Base-by-base conservation (phyloP, 2,797 vertebrate genomes). In the Myripristis murdjan region DNA sequence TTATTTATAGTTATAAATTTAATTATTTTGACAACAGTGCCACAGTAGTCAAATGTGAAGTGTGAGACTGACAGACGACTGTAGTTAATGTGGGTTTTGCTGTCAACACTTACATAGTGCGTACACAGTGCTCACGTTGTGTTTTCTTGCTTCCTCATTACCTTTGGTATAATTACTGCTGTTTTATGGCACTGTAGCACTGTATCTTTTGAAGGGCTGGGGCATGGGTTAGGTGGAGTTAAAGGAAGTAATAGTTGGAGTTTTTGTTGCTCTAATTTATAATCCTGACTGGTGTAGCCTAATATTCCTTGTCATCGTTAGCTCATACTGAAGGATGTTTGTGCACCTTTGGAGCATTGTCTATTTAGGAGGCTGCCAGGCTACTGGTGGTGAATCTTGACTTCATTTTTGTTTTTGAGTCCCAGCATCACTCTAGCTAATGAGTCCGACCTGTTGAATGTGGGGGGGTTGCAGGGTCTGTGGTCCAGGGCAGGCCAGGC, bases 381-480 rank as follows among this genome's bases (percentile, higher is more conserved):
- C 48, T 15, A 7, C 28, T 15, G 24, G 49, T 52, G 10, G 11
- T 24, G 49, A 46, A 46, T 20, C 43, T 46, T n/a, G 43, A 20
- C 43, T 46, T 46, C 43, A 46, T 6, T 8, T 6, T 24, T 26
- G 15, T 58, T 16, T 24, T 23, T 16, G 23, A 47, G 39, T 10
- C 9, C 16, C 22, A n/a, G 22, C 23, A n/a, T 46, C 26, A 39
- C 24, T 41, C 16, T 35, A 5, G 47, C 20, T 59, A 44, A 72
- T 56, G 20, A 49, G 57, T 33, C 37, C 49, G 72, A 83, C 79
- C 67, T 80, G 83, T 86, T 85, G 79, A 81, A 81, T 69, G 54
- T 5, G 7, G 54, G 63, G 59, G 43, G 64, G 57, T 70, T 63
- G 75, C 23, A 0, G 68, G 75, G 60, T 73, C 70, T 77, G 47